Evolutionary conservation across 2,797 vertebrate genomes (phyloP), one percentile per base, ranked within the genome.

Genomic region (Sandelia bainsii): DNA sequence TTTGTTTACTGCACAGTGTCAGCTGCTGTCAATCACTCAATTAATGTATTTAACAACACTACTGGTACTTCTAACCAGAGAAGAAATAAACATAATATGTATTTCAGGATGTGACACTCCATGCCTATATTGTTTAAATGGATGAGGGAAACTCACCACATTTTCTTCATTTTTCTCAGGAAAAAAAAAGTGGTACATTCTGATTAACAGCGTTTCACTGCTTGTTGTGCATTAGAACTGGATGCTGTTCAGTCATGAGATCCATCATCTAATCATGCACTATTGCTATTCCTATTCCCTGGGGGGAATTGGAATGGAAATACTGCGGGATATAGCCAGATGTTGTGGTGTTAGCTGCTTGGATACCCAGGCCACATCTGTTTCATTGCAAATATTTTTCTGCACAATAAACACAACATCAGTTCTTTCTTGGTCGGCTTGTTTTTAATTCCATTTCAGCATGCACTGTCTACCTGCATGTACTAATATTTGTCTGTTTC

Each of bases 161-260:
- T 57, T 60, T 58, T 8, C 14, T 19, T 4, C 2, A 37, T 52
- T 60, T 34, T 50, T 63, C 6, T 49, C 0, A 50, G 37, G 5
- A 45, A 1, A 52, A 51, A 37, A 62, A 50, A 22, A 40, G 25
- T 48, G 23, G 3, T 6, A 57, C 8, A 10, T 5, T 12, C 37
- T 66, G 44, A 69, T 75, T 72, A 72, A 57, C 19, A 11, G n/a
- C 75, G 29, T 59, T 54, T 59, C 77, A 51, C 59, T 80, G 37
- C 53, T 67, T 23, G 5, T 23, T 60, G 25, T 29, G 40, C 23
- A 59, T 69, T 34, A 22, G 22, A 44, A 29, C 32, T 69, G 60
- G 42, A 69, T 48, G 25, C 49, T 67, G 10, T 69, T 81, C 19
- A 62, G 25, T 62, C n/a, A 68, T 62, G 12, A 32, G 22, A 73